A percentile compares a stretch with the other conserved stretches of the same genome.
Evolutionary conservation across 2,113 vertebrate species (phyloP).

Genomic region (Mus musculus): GRCm39 chr8:127540501-127541000

Average conservation of each 20-base stretch:
- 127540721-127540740: background rate
- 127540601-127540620: background rate
- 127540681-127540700: background rate
- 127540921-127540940: background rate
- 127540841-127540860: background rate
- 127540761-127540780: background rate
- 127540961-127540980: background rate
- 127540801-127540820: background rate
- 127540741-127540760: background rate
- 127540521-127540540: background rate
- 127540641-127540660: background rate
- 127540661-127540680: background rate
- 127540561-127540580: background rate
- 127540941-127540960: background rate
- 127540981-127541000: background rate
- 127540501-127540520: background rate
- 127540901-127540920: background rate
- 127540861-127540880: too few relatives aligned
- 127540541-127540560: background rate
- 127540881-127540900: background rate
- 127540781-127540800: background rate
- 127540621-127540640: too few relatives aligned
- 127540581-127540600: background rate
- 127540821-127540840: background rate
- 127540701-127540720: background rate